A percentile compares a stretch with the other conserved stretches of the same genome.
These are phyloP conservation scores for Neoascia interrupta DNA, from an alignment of 2,888 invertebrate species.

Conservation along the genomic window DNA sequence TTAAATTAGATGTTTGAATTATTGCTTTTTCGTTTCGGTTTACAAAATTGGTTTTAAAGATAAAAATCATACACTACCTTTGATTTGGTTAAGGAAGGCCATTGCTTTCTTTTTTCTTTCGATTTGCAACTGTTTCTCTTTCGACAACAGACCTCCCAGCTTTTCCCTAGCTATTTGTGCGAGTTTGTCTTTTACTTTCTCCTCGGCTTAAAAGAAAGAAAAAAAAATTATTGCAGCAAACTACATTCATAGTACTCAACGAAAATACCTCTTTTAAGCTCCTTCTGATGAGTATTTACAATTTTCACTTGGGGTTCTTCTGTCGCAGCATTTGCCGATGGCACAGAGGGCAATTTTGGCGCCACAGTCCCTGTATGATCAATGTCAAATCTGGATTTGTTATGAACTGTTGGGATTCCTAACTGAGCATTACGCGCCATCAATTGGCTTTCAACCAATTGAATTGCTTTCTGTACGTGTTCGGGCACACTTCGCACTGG, in stretches of 20 bases:
- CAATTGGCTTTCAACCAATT: slow-evolving; percentile 77
- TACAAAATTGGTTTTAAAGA: no score
- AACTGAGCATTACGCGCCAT: slow-evolving; percentile 75
- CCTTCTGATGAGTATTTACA: slow-evolving; percentile 71
- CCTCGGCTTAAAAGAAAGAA: slow-evolving; percentile 79
- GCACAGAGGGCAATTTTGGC: slow-evolving; percentile 36
- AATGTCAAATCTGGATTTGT: slow-evolving; percentile 70
- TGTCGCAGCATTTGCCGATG: slow-evolving; percentile 41
- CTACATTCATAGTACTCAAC: background rate
- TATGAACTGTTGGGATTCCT: slow-evolving; percentile 58
- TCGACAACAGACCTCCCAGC: slow-evolving; percentile 81
- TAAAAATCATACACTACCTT: slow-evolving; percentile 72
- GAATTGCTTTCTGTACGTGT: slow-evolving; percentile 78
- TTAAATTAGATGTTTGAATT: no score
- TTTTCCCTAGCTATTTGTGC: slow-evolving; percentile 82
- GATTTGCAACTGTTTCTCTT: slow-evolving; percentile 83
- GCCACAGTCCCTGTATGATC: slow-evolving; percentile 69
- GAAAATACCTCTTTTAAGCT: slow-evolving; percentile 72
- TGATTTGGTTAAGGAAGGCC: slow-evolving; percentile 85
- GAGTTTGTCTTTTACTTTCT: slow-evolving; percentile 82
- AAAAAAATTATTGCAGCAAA: background rate
- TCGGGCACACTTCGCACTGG: slow-evolving; percentile 73
- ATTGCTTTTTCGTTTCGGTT: no score
- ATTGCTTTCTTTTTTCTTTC: slow-evolving; percentile 91
- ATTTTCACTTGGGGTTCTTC: slow-evolving; percentile 70